These are phyloP conservation scores for Argentina silus DNA, from an alignment of 2,797 vertebrate genomes.

Conservation along the genomic window DNA sequence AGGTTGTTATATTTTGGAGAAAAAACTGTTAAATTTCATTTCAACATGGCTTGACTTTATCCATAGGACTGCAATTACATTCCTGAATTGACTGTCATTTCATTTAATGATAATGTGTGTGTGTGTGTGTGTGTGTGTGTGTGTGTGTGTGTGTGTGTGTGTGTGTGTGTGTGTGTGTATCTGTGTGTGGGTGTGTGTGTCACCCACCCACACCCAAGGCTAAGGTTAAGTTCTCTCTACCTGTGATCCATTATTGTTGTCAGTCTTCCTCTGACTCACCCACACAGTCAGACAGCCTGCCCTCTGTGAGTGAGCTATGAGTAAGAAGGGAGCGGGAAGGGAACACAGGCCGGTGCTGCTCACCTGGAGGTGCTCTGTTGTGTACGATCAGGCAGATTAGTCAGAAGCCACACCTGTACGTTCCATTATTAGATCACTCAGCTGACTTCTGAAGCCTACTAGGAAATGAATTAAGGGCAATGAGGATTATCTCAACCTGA, in stretches of 20 bases:
- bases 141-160: too few relatives aligned
- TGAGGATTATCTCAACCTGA: neutral
- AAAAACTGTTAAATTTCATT: neutral
- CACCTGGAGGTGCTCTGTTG: slow-evolving; percentile 50
- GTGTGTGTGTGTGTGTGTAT: too few relatives aligned
- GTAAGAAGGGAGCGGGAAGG: too few relatives aligned
- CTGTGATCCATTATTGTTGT: neutral
- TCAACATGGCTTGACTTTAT: too few relatives aligned
- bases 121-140: too few relatives aligned
- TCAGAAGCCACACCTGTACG: slow-evolving; percentile 50
- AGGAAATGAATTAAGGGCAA: too few relatives aligned
- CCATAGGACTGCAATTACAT: too few relatives aligned
- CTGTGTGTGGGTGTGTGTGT: too few relatives aligned
- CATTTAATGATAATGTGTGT: too few relatives aligned
- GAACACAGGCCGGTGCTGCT: too few relatives aligned
- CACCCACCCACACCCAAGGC: neutral
- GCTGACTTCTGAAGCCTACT: neutral
- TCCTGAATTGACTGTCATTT: too few relatives aligned
- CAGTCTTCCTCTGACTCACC: slow-evolving; percentile 4
- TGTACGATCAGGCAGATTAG: slow-evolving; percentile 51
- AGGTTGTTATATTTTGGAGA: neutral
- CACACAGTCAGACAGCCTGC: neutral
- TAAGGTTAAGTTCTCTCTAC: neutral
- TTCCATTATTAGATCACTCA: slow-evolving; percentile 41
- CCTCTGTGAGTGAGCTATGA: too few relatives aligned